phyloP scores from a whole-genome alignment of 2,888 invertebrate species.

The Pterostichus niger region DNA sequence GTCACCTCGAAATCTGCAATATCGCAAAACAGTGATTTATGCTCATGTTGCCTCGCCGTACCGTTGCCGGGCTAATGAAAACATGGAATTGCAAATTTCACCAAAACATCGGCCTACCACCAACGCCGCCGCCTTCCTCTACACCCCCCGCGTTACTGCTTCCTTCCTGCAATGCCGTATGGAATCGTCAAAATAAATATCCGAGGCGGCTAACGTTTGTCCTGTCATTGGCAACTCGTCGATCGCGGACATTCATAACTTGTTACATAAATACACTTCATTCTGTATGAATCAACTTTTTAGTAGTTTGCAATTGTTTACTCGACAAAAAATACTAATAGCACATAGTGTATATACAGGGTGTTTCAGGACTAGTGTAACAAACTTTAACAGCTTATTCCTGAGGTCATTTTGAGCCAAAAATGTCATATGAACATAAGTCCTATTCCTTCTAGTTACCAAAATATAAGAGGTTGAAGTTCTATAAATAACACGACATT shows the following conservation, averaged over 20 bases:
- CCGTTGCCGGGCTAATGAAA: constrained; percentile 34
- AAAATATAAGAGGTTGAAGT: too few relatives aligned
- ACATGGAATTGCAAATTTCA: constrained; percentile 38
- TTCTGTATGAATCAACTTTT: background rate
- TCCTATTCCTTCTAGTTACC: too few relatives aligned
- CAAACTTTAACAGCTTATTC: too few relatives aligned
- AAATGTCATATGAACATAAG: too few relatives aligned
- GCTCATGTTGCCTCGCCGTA: background rate
- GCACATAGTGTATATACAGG: too few relatives aligned
- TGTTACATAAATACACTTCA: background rate
- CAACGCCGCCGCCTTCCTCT: background rate
- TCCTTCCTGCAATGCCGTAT: background rate
- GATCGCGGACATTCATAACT: background rate
- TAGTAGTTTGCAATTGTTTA: too few relatives aligned
- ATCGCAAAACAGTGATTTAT: constrained; percentile 45
- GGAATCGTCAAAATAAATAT: too few relatives aligned
- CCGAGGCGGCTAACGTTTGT: background rate
- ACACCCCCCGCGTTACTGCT: background rate
- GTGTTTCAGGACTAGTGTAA: too few relatives aligned
- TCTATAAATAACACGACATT: too few relatives aligned
- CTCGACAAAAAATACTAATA: too few relatives aligned
- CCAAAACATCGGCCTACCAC: constrained; percentile 4
- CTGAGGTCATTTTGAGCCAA: too few relatives aligned
- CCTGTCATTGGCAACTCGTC: background rate
- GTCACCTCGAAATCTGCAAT: constrained; percentile 25